Percentiles rank a stretch among this genome's conserved stretches.
Conservation (phyloP, 1,140 invertebrate species). For the Scaptodrosophila lebanonensis region DNA sequence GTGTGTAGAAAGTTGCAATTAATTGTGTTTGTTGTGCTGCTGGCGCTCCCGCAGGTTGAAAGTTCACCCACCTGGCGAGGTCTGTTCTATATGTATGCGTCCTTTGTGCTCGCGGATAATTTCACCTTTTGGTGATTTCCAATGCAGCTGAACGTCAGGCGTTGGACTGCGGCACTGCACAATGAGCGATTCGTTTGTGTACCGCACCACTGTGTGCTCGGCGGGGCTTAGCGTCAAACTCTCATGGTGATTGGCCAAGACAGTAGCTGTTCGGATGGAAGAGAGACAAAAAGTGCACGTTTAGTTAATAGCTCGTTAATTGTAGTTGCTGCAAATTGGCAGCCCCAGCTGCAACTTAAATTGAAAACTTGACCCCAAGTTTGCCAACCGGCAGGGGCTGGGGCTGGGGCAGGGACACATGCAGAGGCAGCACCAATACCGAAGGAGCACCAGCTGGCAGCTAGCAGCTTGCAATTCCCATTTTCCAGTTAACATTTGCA, state of each 20-base stretch:
- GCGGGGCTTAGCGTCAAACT: slow-evolving; percentile 59
- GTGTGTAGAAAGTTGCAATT: slow-evolving; percentile 45
- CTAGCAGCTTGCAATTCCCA: background rate
- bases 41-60: background rate
- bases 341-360: slow-evolving; percentile 32
- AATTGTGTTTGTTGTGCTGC: slow-evolving; percentile 65
- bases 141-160: slow-evolving; percentile 60
- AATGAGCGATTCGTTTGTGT: slow-evolving; percentile 76
- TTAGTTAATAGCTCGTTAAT: slow-evolving; percentile 47
- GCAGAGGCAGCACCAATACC: background rate
- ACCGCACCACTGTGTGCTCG: slow-evolving; percentile 72
- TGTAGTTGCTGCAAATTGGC: slow-evolving; percentile 19
- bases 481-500: slow-evolving; percentile 39
- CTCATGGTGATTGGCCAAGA: slow-evolving; percentile 58
- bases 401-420: no score
- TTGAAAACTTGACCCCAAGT: slow-evolving; percentile 25
- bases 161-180: slow-evolving; percentile 69
- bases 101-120: slow-evolving; percentile 71
- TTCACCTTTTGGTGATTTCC: slow-evolving; percentile 76
- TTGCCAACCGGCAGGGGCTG: background rate
- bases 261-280: slow-evolving; percentile 40
- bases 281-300: slow-evolving; percentile 11
- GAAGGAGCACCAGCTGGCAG: background rate
- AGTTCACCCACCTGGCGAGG: slow-evolving; percentile 40
- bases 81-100: slow-evolving; percentile 76